Conservation (phyloP, 2,113 vertebrate genomes). For the Gymnarchus niloticus region DNA sequence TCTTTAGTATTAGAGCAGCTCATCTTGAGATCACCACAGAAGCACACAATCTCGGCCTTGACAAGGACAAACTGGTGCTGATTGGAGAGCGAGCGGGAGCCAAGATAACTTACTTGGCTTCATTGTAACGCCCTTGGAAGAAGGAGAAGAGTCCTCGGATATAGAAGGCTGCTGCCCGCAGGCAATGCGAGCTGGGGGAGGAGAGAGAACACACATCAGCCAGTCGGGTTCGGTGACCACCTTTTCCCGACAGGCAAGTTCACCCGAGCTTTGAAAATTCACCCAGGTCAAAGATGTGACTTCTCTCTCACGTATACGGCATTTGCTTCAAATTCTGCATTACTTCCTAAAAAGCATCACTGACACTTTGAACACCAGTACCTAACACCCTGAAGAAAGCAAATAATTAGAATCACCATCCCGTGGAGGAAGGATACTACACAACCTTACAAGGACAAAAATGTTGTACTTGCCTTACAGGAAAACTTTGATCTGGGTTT, state of each 20-base stretch:
- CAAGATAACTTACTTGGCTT: constrained; percentile 81
- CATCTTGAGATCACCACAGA: not conserved
- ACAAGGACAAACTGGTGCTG: not conserved
- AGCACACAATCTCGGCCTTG: not conserved
- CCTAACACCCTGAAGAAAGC: not conserved
- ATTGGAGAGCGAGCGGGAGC: not conserved
- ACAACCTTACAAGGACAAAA: not conserved
- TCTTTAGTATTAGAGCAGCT: not conserved
- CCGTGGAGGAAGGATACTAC: not conserved
- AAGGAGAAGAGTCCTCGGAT: constrained; percentile 96
- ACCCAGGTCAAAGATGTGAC: not conserved
- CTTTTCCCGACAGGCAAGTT: not conserved
- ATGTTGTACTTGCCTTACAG: constrained; percentile 66
- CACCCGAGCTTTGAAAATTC: not conserved
- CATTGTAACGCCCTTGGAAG: constrained; percentile 96
- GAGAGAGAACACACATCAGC: not conserved
- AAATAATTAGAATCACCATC: not conserved
- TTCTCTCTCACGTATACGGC: not conserved
- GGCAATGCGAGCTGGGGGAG: constrained; percentile 82
- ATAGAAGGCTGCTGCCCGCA: constrained; percentile 93
- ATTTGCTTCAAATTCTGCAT: not conserved
- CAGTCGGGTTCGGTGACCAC: not conserved
- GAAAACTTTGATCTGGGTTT: constrained; percentile 79
- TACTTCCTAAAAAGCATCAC: not conserved
- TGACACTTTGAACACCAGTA: not conserved